Evolutionary conservation across 2,888 invertebrate species (phyloP), one percentile per base, ranked within the genome.

Genomic region (Ceraclea dissimilis): DNA sequence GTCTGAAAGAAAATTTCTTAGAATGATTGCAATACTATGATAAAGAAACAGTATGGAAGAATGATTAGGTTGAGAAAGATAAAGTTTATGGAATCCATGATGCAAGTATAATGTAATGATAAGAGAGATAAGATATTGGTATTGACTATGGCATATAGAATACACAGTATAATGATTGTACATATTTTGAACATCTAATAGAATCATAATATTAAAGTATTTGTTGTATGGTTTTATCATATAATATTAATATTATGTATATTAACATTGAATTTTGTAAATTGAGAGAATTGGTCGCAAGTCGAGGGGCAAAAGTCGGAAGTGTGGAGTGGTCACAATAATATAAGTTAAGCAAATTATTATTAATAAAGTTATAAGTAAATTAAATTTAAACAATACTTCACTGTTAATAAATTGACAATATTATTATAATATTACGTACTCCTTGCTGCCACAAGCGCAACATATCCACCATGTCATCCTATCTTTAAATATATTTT

Each of bases 181-280:
- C 61, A 57, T 56, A 57, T 49, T 61, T 61, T 61, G 61, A 61
- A 61, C 61, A 59, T 61, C 57, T 61, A 59, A 53, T 59, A 61
- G 39, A 6, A 26, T 8, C 39, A n/a, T 16, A 39, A 39, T 39
- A 39, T 39, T 39, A 39, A n/a, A 8, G 4, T 8, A 16, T n/a
- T 8, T 39, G 39, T 39, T 8, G 4, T 26, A 26, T n/a, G 26
- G 26, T 26, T 6, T 39, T 39, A 16, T 39, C 13, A 39, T 4
- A 39, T 39, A 39, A 55, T 51, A 48, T 53, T 21, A 49, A 49
- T 22, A 47, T 53, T 48, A 54, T 54, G n/a, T 20, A 56, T 56
- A 21, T 50, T 60, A 49, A 56, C 49, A 33, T 56, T 57, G 51
- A 52, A 39, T 52, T 57, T 59, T 58, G 56, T 59, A 58, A 58